Evolutionary conservation across 2,113 vertebrate genomes (phyloP), one percentile per base, ranked within the genome.

Genomic region (Amphilophus citrinellus): DNA sequence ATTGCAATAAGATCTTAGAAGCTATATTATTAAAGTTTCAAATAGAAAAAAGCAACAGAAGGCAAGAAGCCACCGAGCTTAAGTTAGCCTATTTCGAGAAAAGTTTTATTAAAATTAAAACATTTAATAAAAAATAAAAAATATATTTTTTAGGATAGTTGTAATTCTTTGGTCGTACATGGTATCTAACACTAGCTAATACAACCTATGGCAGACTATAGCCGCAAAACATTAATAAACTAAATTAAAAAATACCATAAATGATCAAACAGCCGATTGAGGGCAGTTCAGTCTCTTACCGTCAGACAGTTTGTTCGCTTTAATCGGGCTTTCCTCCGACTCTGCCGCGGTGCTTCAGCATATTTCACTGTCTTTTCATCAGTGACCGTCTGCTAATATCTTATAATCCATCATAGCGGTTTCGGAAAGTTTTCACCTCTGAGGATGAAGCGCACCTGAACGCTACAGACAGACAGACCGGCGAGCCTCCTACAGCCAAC

Each of bases 361-460:
- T 71, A 8, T 73, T 44, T 60, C 27, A 15, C 15, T n/a, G 9
- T 2, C 30, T 71, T 50, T 37, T 30, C 13, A 32, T 47, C 27
- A 87, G 65, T 11, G 13, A 30, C 14, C 3, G 1, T 0, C 20
- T 30, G 30, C 10, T 20, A 20, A 20, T 76, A 56, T 42, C 13
- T 59, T 61, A 57, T 77, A 89, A 81, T 92, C 90, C 92, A 93
- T 84, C 7, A 76, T 2, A 14, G 6, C 57, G 22, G 53, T 7
- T 47, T 80, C 32, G 24, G 10, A 47, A 86, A 90, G 22, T 59
- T 89, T 84, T 77, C 77, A 32, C 61, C 66, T 71, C 78, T 61
- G 77, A 77, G 24, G 75, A 35, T 39, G 84, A 87, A 59, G 75
- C 35, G 75, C 80, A 93, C 91, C 93, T 93, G 84, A 83, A 82